phyloP scores from a whole-genome alignment of 2,113 vertebrate genomes.

The Periophthalmodon schlosseri region DNA sequence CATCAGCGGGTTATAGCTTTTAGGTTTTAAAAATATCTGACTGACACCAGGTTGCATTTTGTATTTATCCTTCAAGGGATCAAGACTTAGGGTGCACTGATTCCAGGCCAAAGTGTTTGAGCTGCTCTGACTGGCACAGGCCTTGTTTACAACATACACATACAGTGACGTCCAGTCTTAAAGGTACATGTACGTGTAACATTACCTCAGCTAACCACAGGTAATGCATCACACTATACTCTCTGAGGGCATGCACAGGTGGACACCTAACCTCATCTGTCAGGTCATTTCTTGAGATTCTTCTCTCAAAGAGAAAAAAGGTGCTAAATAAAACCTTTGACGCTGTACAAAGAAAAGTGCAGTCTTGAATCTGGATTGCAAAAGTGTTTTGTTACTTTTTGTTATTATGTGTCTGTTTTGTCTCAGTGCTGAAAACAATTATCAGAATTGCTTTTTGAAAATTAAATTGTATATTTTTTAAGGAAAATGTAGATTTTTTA shows the following conservation, averaged over 20 bases:
- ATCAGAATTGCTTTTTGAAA: conserved; percentile 77
- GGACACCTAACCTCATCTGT: conserved; percentile 62
- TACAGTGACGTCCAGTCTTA: conserved; percentile 34
- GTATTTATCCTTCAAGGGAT: conserved; percentile 45
- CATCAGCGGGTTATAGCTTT: conserved; percentile 50
- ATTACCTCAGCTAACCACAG: conserved; percentile 44
- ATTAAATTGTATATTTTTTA: conserved; percentile 84
- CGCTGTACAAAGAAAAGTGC: conserved; percentile 67
- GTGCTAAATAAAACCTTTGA: conserved; percentile 75
- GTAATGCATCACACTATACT: conserved; percentile 32
- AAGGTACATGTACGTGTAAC: conserved; percentile 53
- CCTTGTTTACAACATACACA: conserved; percentile 41
- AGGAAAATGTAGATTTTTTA: conserved; percentile 75
- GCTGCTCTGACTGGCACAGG: conserved; percentile 49
- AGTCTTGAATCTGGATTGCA: conserved; percentile 76
- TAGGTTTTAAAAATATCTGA: conserved; percentile 39
- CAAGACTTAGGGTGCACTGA: conserved; percentile 54
- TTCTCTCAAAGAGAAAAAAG: conserved; percentile 68
- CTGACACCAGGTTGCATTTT: conserved; percentile 43
- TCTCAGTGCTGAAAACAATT: conserved; percentile 80
- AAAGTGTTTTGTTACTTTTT: conserved; percentile 59
- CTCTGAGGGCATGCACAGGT: conserved; percentile 46
- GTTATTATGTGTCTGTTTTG: conserved; percentile 69
- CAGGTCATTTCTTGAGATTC: conserved; percentile 58
- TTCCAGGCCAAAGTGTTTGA: conserved; percentile 43